Conservation (phyloP, 2,888 invertebrate genomes). For the Gnatocerus cornutus region DNA sequence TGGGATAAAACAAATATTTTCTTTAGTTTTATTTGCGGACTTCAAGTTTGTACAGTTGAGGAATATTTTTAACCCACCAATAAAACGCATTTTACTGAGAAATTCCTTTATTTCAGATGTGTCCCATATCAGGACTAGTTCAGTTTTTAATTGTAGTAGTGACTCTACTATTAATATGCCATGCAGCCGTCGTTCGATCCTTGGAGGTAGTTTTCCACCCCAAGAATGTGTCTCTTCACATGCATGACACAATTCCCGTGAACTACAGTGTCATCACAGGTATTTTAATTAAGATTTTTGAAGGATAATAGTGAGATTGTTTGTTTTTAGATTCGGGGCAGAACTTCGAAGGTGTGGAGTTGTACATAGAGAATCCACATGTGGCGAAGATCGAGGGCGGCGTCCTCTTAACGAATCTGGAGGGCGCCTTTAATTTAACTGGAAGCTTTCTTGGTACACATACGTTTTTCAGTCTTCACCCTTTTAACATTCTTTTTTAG, state of each 20-base stretch:
- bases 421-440: conserved; percentile 63
- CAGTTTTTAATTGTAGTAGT: conserved; percentile 64
- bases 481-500: conserved; percentile 49
- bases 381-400: conserved; percentile 44
- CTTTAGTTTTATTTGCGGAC: conserved; percentile 2
- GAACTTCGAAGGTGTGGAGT: conserved; percentile 25
- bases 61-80: neutral
- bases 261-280: conserved; percentile 54
- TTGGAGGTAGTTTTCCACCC: conserved; percentile 62
- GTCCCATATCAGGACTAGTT: conserved; percentile 64
- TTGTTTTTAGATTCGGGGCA: conserved; percentile 13
- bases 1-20: conserved; percentile 1
- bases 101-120: conserved; percentile 63
- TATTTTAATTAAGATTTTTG: conserved; percentile 24
- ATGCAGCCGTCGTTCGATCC: conserved; percentile 59
- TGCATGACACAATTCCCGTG: conserved; percentile 61
- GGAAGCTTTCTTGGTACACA: conserved; percentile 67
- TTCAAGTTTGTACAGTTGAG: neutral
- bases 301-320: too few species aligned
- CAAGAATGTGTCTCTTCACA: conserved; percentile 58
- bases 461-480: neutral
- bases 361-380: conserved; percentile 45
- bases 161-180: conserved; percentile 60
- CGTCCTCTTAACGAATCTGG: conserved; percentile 20
- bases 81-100: neutral